Base-by-base conservation (phyloP, 1,140 invertebrate species). In the Ptiloglossa arizonensis region DNA sequence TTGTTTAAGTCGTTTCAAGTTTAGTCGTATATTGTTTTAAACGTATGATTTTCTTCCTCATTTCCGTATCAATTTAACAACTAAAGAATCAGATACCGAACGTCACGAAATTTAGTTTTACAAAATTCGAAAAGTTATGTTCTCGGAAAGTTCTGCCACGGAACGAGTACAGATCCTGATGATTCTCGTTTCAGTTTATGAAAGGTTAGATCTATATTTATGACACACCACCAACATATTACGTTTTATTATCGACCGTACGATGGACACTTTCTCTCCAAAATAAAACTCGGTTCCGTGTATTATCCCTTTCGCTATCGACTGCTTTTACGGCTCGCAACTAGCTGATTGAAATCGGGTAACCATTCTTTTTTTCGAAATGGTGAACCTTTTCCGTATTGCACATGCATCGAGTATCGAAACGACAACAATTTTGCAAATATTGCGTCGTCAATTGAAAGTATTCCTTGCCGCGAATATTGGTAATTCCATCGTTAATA, bases 281-380 rank as follows among this genome's bases (percentile, higher is more conserved):
- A 57, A 74, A 44, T 69, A 68, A 69, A 74, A 80, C 62, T 80
- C 41, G 29, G 11, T 66, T 52, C 54, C 52, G 41, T 66, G 60
- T 67, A 79, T 72, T 72, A 60, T 66, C 27, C 35, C 54, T 54
- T 81, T 54, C 32, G 46, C 59, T 70, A 76, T 70, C 79, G 71
- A 68, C 57, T 24, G 60, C 64, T 81, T 83, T 78, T 81, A 81
- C 72, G 56, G 41, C 2, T 13, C 48, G 44, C 64, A 27, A 50
- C 22, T 15, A 44, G 15, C 48, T 68, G 56, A 83, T 83, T 78
- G 79, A 83, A 83, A 83, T 62, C 68, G 56, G 27, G 35, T 70
- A 67, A 44, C 8, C 46, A 15, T 76, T 76, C 50, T 60, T 77
- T 63, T 68, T 56, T 38, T 24, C 32, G 27, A 50, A 46, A 41